These are phyloP conservation scores for Flexamia atlantica DNA, from an alignment of 2,888 invertebrate genomes.

Conservation along the genomic window DNA sequence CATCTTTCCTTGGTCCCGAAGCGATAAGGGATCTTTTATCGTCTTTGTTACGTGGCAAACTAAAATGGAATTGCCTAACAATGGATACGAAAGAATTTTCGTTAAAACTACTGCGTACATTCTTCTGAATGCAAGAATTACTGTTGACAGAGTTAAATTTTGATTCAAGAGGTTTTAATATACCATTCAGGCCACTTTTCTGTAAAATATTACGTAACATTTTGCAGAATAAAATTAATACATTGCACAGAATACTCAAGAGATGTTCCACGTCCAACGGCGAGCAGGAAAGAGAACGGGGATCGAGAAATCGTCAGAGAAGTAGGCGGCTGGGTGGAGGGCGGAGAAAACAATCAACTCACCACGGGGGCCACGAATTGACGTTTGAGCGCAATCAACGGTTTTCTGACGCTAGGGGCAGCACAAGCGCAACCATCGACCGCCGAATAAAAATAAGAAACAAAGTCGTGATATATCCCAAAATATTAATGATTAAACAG, in stretches of 20 bases:
- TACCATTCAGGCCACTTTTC: background rate
- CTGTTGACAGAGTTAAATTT: background rate
- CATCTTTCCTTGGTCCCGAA: constrained; percentile 78
- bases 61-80: constrained; percentile 62
- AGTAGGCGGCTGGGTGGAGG: too few species aligned
- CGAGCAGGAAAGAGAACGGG: constrained; percentile 32
- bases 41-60: constrained; percentile 69
- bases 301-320: too few species aligned
- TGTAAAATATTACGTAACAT: constrained; percentile 15
- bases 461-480: too few species aligned
- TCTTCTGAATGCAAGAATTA: background rate
- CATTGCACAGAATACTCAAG: background rate
- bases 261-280: constrained; percentile 37
- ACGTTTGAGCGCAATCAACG: background rate
- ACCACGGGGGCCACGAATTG: too few species aligned
- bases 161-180: background rate
- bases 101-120: background rate
- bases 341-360: constrained; percentile 11
- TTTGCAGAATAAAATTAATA: background rate
- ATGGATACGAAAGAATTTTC: constrained; percentile 31
- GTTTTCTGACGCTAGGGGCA: background rate
- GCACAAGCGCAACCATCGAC: constrained; percentile 17
- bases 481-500: too few species aligned
- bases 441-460: background rate
- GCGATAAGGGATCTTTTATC: constrained; percentile 73